Evolutionary conservation across 2,113 vertebrate genomes (phyloP).

Genomic region (Protobothrops mucrosquamatus): DNA sequence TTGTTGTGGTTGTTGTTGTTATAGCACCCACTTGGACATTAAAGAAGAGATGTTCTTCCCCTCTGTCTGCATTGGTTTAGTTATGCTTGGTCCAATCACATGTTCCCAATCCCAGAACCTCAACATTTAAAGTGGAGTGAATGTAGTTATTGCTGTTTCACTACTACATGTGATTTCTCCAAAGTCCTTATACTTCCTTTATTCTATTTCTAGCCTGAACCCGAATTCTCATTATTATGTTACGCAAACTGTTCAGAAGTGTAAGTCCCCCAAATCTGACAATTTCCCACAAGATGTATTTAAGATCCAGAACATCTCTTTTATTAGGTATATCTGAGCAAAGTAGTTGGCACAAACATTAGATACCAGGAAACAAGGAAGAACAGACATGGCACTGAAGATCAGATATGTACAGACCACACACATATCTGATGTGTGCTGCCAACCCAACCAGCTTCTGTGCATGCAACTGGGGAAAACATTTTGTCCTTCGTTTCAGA

Average conservation of each 20-base stretch:
- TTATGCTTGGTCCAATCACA: not conserved
- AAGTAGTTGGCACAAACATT: not conserved
- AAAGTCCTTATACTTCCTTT: not conserved
- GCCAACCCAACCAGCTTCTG: not conserved
- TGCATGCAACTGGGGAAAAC: not conserved
- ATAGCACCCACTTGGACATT: not conserved
- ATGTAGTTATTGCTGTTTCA: not conserved
- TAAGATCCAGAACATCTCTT: not conserved
- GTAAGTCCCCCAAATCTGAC: not conserved
- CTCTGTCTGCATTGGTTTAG: not conserved
- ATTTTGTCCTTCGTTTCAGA: not conserved
- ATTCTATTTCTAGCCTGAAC: not conserved
- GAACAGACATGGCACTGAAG: not conserved
- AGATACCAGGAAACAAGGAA: not conserved
- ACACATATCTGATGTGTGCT: too few species aligned
- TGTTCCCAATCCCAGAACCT: not conserved
- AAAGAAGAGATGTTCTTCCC: not conserved
- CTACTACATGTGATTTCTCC: not conserved
- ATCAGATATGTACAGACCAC: not conserved
- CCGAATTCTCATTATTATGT: not conserved
- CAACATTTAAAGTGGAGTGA: not conserved
- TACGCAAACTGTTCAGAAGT: not conserved
- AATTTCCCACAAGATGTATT: not conserved
- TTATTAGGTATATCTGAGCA: not conserved
- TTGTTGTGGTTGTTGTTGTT: not conserved